Evolutionary conservation across 2,888 invertebrate genomes (phyloP).

Genomic region (Teleogryllus oceanicus): DNA sequence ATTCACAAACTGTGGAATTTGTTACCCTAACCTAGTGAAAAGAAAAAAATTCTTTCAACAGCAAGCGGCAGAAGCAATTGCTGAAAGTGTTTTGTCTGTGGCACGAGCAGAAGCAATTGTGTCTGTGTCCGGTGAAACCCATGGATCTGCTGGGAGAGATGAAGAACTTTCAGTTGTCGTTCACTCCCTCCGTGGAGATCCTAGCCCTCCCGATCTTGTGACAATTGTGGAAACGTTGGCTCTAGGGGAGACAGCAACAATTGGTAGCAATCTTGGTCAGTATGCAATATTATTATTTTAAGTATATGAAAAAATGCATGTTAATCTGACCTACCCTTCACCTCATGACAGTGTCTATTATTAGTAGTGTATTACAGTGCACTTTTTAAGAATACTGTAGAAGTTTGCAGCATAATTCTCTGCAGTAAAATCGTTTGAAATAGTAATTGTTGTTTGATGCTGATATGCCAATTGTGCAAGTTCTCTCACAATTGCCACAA

Average conservation of each 20-base stretch:
- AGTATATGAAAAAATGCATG: too few species aligned
- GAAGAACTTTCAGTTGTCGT: constrained; percentile 57
- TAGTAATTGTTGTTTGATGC: too few species aligned
- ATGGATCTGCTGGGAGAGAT: constrained; percentile 43
- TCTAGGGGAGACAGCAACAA: constrained; percentile 48
- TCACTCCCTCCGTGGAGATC: constrained; percentile 60
- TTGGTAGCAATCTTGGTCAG: background rate
- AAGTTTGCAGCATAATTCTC: too few species aligned
- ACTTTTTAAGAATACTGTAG: too few species aligned
- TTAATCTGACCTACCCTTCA: too few species aligned
- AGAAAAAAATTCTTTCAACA: constrained; percentile 39
- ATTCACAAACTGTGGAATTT: constrained; percentile 4
- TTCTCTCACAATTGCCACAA: background rate
- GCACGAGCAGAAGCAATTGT: constrained; percentile 68
- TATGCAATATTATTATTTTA: background rate
- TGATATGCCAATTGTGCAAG: background rate
- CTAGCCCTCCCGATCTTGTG: constrained; percentile 67
- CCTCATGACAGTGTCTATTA: too few species aligned
- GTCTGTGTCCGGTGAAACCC: constrained; percentile 48
- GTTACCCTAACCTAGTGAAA: constrained; percentile 25
- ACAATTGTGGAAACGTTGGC: constrained; percentile 82
- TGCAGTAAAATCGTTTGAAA: too few species aligned
- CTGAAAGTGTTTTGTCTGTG: constrained; percentile 74
- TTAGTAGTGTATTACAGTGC: too few species aligned
- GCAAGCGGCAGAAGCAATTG: constrained; percentile 84